Evolutionary conservation across 2,113 vertebrate genomes (phyloP).

Genomic region (Colossoma macropomum): DNA sequence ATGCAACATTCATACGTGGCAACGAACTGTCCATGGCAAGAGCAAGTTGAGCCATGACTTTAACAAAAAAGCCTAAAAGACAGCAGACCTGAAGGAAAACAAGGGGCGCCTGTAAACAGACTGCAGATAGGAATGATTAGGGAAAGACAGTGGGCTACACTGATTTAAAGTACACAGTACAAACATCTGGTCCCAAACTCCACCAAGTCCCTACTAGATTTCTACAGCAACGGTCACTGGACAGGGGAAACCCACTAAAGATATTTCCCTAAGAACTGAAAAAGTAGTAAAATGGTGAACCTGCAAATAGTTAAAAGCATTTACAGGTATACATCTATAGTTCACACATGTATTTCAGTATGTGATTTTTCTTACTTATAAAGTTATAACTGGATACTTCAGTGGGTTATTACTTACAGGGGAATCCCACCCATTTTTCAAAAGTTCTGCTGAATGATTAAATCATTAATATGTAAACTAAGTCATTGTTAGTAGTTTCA

Average conservation of each 20-base stretch:
- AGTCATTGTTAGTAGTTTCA: no score
- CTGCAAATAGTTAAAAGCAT: not conserved
- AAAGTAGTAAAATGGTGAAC: not conserved
- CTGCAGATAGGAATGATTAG: slow-evolving; percentile 17
- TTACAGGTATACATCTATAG: not conserved
- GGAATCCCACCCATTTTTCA: not conserved
- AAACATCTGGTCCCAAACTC: slow-evolving; percentile 48
- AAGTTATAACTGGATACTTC: not conserved
- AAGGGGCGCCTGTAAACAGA: slow-evolving; percentile 35
- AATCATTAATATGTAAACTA: no score
- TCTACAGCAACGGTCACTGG: not conserved
- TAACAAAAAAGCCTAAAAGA: not conserved
- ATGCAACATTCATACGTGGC: slow-evolving; percentile 38
- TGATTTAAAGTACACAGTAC: slow-evolving; percentile 15
- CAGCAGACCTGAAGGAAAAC: not conserved
- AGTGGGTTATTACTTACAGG: not conserved
- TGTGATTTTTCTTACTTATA: not conserved
- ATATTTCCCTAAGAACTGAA: not conserved
- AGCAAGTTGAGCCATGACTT: not conserved
- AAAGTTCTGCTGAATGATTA: no score
- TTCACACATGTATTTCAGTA: not conserved
- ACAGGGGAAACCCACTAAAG: not conserved
- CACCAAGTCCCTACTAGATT: not conserved
- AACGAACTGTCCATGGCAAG: not conserved
- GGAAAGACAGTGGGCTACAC: not conserved